Base-by-base conservation (phyloP, 2,888 invertebrate genomes). In the Callyntrura sp. region DNA sequence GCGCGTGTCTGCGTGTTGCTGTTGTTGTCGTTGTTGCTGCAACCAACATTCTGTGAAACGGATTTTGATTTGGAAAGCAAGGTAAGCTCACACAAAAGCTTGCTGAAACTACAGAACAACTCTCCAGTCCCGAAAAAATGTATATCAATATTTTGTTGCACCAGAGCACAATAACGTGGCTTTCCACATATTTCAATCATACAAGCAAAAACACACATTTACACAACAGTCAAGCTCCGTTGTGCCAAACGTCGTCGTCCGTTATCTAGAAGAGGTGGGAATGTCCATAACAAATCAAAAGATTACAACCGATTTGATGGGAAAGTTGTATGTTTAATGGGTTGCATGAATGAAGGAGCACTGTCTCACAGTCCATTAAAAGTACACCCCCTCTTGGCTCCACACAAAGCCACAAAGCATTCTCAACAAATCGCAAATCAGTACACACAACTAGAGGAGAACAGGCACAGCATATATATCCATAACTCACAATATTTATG, bases 241-340 rank as follows among this genome's bases (percentile, higher is more conserved):
- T 25, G 60, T 20, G 20, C 9, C 62, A 11, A 8, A 62, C 0
- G 17, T 43, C 48, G 73, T 73, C 45, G 25, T 20, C 14, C 14
- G 88, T 84, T 88, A 88, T 88, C 88, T 76, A 73, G 45, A 88
- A 51, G 76, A 88, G 88, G 88, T 88, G 83, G 88, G 83, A 88
- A 88, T 78, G 83, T 68, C 68, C 78, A 88, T 65, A 84, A 88
- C 88, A 88, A 88, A 88, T 88, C 88, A 84, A 76, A 83, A 88
- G 84, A 88, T 88, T 76, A 84, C 35, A 78, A 83, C 43, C 51
- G 78, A 83, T 88, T 88, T 84, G 88, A 88, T 88, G 76, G 88
- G 78, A 84, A 88, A 88, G 83, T 88, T 88, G 83, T 76, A 88
- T 88, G 83, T 25, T 78, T 88, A 88, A 88, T 78, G 88, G 88